phyloP scores from a whole-genome alignment of 2,797 vertebrate genomes.

The Clarias pachynema region DNA sequence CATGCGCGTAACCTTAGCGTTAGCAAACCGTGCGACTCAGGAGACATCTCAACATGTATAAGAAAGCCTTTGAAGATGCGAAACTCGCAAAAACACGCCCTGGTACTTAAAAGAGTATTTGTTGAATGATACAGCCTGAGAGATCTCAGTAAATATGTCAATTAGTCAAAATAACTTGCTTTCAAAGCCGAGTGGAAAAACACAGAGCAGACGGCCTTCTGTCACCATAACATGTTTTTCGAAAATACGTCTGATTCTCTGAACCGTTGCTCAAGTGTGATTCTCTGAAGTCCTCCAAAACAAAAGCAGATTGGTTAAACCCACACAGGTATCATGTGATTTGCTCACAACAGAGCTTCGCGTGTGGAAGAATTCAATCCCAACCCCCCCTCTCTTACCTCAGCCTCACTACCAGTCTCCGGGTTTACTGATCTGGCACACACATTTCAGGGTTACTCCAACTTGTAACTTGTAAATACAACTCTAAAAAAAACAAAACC shows the following conservation, averaged over 20 bases:
- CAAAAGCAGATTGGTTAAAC: constrained; percentile 28
- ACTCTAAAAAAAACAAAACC: constrained; percentile 34
- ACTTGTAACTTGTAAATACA: constrained; percentile 59
- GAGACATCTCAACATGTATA: neutral
- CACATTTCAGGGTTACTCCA: constrained; percentile 75
- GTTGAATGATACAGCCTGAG: neutral
- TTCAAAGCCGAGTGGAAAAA: constrained; percentile 15
- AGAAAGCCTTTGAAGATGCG: neutral
- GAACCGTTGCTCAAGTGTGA: constrained; percentile 8
- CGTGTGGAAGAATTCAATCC: constrained; percentile 6
- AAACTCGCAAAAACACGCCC: neutral
- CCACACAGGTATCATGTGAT: constrained; percentile 45
- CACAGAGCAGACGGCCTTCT: neutral
- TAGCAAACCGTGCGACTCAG: neutral
- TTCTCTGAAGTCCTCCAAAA: constrained; percentile 42
- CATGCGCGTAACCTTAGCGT: neutral
- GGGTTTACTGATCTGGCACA: constrained; percentile 64
- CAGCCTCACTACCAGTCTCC: neutral
- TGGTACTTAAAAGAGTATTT: neutral
- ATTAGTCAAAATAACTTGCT: constrained; percentile 2
- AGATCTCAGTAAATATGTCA: neutral
- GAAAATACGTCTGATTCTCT: constrained; percentile 19
- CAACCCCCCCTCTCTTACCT: neutral
- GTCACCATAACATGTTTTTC: constrained; percentile 36
- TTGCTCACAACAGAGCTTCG: constrained; percentile 26